A percentile compares a stretch with the other conserved stretches of the same genome.
These are phyloP conservation scores for Schizothorax lantsangensis DNA, from an alignment of 2,797 vertebrate genomes.

Conservation along the genomic window DNA sequence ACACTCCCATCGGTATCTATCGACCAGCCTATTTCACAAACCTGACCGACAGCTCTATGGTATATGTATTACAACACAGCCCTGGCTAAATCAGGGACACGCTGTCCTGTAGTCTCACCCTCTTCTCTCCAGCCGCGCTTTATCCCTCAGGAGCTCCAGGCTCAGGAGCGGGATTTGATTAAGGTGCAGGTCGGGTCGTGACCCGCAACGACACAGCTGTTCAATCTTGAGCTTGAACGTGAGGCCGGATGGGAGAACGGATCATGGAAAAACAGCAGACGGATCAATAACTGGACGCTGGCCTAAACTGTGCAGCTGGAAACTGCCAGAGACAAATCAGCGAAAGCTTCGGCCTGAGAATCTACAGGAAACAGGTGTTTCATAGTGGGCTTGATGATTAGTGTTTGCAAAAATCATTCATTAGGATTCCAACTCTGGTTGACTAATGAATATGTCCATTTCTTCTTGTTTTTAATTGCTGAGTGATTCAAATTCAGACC, in stretches of 20 bases:
- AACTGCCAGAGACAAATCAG: constrained; percentile 2
- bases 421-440: not conserved
- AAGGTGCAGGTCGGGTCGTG: constrained; percentile 30
- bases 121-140: not conserved
- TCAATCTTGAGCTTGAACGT: not conserved
- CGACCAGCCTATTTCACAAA: not conserved
- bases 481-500: not conserved
- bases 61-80: constrained; percentile 3
- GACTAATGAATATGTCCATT: not conserved
- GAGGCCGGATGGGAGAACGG: constrained; percentile 27
- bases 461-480: not conserved
- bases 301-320: constrained; percentile 28
- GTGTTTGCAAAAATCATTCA: not conserved
- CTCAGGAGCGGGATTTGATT: constrained; percentile 9
- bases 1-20: not conserved
- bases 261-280: constrained; percentile 13
- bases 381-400: not conserved
- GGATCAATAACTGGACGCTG: constrained; percentile 28
- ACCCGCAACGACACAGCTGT: constrained; percentile 34
- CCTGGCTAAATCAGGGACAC: constrained; percentile 19
- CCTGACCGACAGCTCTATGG: constrained; percentile 14
- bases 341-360: not conserved
- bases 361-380: not conserved
- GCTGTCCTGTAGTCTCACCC: not conserved
- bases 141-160: constrained; percentile 19